Percentiles rank a stretch among this genome's conserved stretches.
These are phyloP conservation scores for Bovichtus diacanthus DNA, from an alignment of 2,797 vertebrate genomes.

Conservation along the genomic window DNA sequence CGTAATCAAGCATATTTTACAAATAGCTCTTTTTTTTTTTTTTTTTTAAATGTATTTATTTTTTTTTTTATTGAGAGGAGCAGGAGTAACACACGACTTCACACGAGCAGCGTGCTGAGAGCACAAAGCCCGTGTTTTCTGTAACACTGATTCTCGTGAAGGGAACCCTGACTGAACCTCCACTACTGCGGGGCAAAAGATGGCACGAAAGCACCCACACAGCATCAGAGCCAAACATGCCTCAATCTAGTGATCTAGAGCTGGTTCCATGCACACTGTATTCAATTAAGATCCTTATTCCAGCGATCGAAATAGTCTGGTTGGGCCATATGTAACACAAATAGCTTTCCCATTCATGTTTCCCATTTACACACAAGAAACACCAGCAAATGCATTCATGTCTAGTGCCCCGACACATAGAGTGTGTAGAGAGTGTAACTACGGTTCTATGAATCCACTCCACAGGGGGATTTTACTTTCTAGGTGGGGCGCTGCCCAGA, in stretches of 20 bases:
- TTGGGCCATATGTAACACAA: neutral
- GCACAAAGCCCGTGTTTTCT: conserved; percentile 1
- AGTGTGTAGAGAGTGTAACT: neutral
- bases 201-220: conserved; percentile 10
- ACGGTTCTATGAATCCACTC: neutral
- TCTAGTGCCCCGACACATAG: neutral
- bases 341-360: neutral
- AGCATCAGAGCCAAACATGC: neutral
- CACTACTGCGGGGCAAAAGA: neutral
- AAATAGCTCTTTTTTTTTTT: too few species aligned
- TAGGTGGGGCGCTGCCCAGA: neutral
- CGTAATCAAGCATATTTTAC: conserved; percentile 13
- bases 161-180: conserved; percentile 13
- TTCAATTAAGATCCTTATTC: neutral
- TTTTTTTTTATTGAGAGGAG: too few species aligned
- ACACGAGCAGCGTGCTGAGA: neutral
- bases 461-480: conserved; percentile 5
- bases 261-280: neutral
- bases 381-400: neutral
- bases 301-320: neutral
- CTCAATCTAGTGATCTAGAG: neutral
- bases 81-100: neutral
- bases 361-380: neutral
- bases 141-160: conserved; percentile 5
- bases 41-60: too few species aligned